Percentiles rank a stretch among this genome's conserved stretches.
Conservation (phyloP, 2,113 vertebrate species). For the Callionymus lyra region DNA sequence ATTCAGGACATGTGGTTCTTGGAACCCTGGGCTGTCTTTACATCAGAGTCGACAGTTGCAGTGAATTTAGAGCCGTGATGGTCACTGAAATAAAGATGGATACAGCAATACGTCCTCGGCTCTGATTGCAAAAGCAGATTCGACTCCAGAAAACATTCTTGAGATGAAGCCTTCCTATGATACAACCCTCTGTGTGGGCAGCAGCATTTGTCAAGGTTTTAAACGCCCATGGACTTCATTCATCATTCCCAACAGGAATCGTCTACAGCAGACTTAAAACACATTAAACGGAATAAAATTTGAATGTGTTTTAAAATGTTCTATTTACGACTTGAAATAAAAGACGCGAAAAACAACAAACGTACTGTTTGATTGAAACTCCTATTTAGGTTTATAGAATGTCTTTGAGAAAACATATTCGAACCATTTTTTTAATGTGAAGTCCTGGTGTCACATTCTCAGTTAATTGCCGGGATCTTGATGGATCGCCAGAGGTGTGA, state of each 20-base stretch:
- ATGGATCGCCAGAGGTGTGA: constrained; percentile 57
- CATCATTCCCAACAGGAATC: constrained; percentile 24
- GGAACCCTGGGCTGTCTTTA: not conserved
- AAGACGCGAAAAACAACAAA: no score
- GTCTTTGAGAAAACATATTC: no score
- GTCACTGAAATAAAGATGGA: constrained; percentile 13
- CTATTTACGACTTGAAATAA: no score
- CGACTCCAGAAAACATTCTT: constrained; percentile 51
- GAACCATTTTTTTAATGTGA: no score
- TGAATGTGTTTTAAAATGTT: not conserved
- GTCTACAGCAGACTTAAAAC: constrained; percentile 24
- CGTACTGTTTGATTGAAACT: no score
- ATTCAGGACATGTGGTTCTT: constrained; percentile 3
- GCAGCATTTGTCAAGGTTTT: constrained; percentile 37
- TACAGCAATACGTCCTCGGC: constrained; percentile 13
- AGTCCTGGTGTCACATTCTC: no score
- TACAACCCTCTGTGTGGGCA: constrained; percentile 39
- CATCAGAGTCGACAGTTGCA: constrained; percentile 1
- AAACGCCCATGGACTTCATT: constrained; percentile 45
- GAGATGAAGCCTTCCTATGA: constrained; percentile 49
- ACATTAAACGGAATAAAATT: constrained; percentile 12
- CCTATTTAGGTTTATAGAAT: no score
- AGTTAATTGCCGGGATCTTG: no score
- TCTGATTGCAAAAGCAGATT: constrained; percentile 56
- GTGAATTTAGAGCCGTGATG: constrained; percentile 4